Evolutionary conservation across 2,113 vertebrate genomes (phyloP), one percentile per base, ranked within the genome.

Genomic region (Cranoglanis bouderius): DNA sequence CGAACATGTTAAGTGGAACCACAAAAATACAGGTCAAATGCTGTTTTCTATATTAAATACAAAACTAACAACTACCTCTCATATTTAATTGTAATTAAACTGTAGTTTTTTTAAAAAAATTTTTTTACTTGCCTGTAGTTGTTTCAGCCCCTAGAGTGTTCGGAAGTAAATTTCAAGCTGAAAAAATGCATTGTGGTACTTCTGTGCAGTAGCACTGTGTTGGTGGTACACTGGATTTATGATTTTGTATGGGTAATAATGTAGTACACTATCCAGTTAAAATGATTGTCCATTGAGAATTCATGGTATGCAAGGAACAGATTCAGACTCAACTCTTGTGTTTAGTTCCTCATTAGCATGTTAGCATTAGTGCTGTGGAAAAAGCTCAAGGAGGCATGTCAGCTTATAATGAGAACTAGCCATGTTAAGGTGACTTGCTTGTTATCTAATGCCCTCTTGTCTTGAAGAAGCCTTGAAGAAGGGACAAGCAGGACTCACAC

Each of bases 401-500:
- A 75, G 87, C 77, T 32, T 89, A 84, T 91, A 91, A 91, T 92
- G 91, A 92, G 90, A 49, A 82, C 78, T 88, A 88, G 88, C 82
- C 70, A 82, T 72, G 65, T 89, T 90, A 91, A 91, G 81, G 55
- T 84, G 83, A 55, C 90, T 89, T 51, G 83, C 89, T 92, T 84
- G 74, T 93, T 90, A 91, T 87, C 88, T 91, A 90, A 91, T 91
- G 88, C 63, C 88, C 70, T 80, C 74, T 85, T 82, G 80, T 82
- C 51, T 35, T 82, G n/a, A 57, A 35, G n/a, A 82, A 61, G 55
- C 35, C 55, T 82, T 61, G 35, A 82, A 38, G 35, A 82, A 49
- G 35, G 49, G 72, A 86, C 77, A 53, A 63, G 49, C 65, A 46
- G 65, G 65, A 65, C 26, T 61, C 80, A 59, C 18, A 81, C n/a